phyloP scores from a whole-genome alignment of 2,797 vertebrate species.

The Cichlasoma orientale region DNA sequence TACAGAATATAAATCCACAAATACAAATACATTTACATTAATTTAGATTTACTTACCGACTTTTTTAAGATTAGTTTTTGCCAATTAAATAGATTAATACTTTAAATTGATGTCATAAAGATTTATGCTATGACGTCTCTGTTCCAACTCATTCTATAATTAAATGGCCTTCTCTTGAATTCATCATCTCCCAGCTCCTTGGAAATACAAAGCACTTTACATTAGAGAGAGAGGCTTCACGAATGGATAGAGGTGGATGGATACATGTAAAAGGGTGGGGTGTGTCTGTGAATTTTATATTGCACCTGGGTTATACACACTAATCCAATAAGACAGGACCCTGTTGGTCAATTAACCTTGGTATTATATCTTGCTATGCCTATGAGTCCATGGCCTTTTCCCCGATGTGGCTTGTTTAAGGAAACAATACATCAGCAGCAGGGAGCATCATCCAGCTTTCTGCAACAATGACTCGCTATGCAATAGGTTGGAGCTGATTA shows the following conservation, averaged over 20 bases:
- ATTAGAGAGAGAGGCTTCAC: constrained; percentile 23
- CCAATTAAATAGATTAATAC: no score
- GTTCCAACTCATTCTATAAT: not conserved
- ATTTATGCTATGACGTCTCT: not conserved
- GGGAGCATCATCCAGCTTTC: not conserved
- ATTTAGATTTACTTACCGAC: not conserved
- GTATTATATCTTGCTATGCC: constrained; percentile 75
- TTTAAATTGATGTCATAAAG: no score
- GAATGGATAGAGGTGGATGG: constrained; percentile 2
- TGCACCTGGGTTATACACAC: constrained; percentile 61
- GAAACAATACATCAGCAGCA: constrained; percentile 37
- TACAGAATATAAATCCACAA: not conserved
- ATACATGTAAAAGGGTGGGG: constrained; percentile 17
- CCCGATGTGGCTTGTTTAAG: constrained; percentile 39
- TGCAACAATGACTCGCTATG: not conserved
- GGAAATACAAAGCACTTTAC: constrained; percentile 21
- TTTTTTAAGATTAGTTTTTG: no score
- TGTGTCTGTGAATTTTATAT: constrained; percentile 38
- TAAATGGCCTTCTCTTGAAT: not conserved
- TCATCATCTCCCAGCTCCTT: not conserved
- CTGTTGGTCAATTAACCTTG: constrained; percentile 83
- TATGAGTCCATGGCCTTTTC: constrained; percentile 44
- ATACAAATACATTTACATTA: not conserved
- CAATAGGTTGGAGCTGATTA: not conserved
- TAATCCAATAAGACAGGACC: constrained; percentile 77